A percentile compares a stretch with the other conserved stretches of the same genome.
These are phyloP conservation scores for Trichomalopsis sarcophagae DNA, from an alignment of 1,140 invertebrate genomes.

Conservation along the genomic window DNA sequence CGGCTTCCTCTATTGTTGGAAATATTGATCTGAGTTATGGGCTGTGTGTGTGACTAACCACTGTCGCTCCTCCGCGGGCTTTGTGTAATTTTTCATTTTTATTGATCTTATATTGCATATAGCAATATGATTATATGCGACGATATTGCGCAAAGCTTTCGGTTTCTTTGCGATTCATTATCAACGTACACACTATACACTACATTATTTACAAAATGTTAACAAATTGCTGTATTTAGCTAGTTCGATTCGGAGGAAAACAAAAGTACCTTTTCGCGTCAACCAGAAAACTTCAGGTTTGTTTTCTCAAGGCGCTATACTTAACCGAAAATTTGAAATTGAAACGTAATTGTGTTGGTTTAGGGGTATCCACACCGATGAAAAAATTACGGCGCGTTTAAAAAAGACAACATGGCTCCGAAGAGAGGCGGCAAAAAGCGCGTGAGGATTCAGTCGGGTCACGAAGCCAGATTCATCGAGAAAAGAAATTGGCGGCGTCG, in stretches of 20 bases:
- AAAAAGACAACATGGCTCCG: background rate
- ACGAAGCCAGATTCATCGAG: conserved; percentile 21
- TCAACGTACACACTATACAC: too few species aligned
- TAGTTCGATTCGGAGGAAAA: background rate
- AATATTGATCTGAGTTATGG: background rate
- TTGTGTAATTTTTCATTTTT: background rate
- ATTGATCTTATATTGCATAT: too few species aligned
- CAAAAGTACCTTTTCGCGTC: background rate
- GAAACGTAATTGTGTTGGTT: background rate
- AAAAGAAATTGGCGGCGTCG: background rate
- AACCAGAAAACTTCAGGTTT: conserved; percentile 19
- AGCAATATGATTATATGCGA: too few species aligned
- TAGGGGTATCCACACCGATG: too few species aligned
- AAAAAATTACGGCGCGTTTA: too few species aligned
- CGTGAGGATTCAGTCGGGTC: conserved; percentile 22
- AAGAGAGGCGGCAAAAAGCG: background rate
- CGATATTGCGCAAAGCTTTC: background rate
- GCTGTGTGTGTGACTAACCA: background rate
- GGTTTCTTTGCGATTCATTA: too few species aligned
- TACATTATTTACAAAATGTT: too few species aligned
- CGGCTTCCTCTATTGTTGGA: conserved; percentile 5
- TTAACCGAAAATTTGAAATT: conserved; percentile 11
- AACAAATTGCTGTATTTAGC: too few species aligned
- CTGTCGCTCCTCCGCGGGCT: background rate
- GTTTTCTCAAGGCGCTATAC: background rate